A percentile compares a stretch with the other conserved stretches of the same genome.
Conservation (phyloP, 2,113 vertebrate species). For the Equus przewalskii region DNA sequence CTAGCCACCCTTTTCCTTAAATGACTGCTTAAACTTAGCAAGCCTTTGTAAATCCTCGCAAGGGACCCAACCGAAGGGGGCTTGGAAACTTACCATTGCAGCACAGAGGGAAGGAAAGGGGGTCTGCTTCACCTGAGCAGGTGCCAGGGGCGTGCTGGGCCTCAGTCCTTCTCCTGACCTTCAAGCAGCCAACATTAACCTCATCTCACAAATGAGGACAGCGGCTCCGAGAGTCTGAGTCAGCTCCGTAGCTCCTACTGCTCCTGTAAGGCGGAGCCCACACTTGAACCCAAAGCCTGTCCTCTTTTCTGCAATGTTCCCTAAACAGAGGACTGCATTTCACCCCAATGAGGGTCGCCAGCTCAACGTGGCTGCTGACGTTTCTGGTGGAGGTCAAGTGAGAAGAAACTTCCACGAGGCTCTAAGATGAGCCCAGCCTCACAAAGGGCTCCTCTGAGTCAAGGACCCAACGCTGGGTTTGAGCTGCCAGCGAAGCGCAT, state of each 20-base stretch:
- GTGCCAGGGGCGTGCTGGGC: accelerated
- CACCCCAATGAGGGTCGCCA: background rate
- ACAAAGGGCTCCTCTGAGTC: background rate
- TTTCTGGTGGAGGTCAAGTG: background rate
- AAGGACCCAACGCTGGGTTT: background rate
- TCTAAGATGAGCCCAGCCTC: accelerated
- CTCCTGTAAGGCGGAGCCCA: background rate
- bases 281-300: background rate
- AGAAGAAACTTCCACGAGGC: background rate
- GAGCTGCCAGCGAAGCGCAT: background rate
- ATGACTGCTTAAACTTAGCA: background rate
- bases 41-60: background rate
- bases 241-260: accelerated
- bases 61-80: background rate
- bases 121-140: background rate
- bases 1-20: background rate
- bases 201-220: background rate
- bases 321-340: background rate
- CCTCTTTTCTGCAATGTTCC: background rate
- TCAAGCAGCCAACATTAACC: accelerated
- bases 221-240: accelerated
- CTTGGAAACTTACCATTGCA: too few relatives aligned
- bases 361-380: background rate
- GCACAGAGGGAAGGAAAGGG: accelerated
- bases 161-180: background rate